These are phyloP conservation scores for Drosophila kepulauana DNA, from an alignment of 1,140 invertebrate species.

Conservation along the genomic window DNA sequence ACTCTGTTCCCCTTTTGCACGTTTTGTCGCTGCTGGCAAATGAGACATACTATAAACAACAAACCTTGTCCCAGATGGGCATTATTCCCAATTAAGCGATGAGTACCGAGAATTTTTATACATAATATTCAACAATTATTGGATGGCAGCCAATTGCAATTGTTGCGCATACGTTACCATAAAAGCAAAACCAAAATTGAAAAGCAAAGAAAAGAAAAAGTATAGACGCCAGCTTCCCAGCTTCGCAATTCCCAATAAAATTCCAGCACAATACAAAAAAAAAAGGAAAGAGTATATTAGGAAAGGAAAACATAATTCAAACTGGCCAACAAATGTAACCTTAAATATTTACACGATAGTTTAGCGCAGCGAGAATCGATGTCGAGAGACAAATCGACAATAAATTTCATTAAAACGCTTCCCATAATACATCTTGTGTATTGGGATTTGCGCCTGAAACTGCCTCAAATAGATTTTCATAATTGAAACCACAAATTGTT, in stretches of 20 bases:
- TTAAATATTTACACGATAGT: conserved; percentile 30
- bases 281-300: conserved; percentile 7
- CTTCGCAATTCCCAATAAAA: conserved; percentile 12
- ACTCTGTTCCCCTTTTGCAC: neutral
- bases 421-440: conserved; percentile 16
- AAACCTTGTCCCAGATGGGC: conserved; percentile 47
- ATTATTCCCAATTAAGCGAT: conserved; percentile 42
- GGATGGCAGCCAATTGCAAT: conserved; percentile 14
- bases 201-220: neutral
- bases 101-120: conserved; percentile 29
- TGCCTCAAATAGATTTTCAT: too few species aligned
- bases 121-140: conserved; percentile 47
- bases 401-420: conserved; percentile 18
- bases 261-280: conserved; percentile 17
- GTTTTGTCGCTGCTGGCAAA: conserved; percentile 1
- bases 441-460: neutral
- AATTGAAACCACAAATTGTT: too few species aligned
- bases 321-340: conserved; percentile 28
- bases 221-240: neutral
- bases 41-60: conserved; percentile 14
- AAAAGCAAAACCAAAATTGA: neutral
- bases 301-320: conserved; percentile 37
- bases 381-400: conserved; percentile 2
- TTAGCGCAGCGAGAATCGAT: conserved; percentile 9
- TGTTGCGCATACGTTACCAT: neutral